Evolutionary conservation across 1,140 invertebrate genomes (phyloP), one percentile per base, ranked within the genome.

Genomic region (Saccostrea glomerata): DNA sequence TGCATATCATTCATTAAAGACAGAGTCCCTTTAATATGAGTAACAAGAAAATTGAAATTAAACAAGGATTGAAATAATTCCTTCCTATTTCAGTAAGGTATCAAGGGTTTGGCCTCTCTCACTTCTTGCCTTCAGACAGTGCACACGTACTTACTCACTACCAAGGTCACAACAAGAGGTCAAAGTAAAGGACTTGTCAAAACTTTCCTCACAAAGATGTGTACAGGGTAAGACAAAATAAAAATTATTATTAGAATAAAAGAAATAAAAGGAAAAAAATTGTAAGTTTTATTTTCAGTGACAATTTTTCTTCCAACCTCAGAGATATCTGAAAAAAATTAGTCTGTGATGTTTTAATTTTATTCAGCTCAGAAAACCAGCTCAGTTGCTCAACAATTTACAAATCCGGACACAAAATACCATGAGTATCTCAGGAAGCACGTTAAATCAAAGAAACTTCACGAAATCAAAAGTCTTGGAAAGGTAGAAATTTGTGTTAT

Each of bases 81-180:
- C 25, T 77, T 36, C 30, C 30, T 30, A 13, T 77, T 13, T 73
- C 15, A 77, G 70, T 7, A 9, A 12, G 25, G 25, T 36, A 30
- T 30, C 70, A 30, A 25, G 12, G 25, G 70, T 77, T 9, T 77
- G 30, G 12, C 70, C 70, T 30, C 70, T 77, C 25, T 77, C 70
- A 30, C 25, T 77, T 12, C 70, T 77, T 25, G 70, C 70, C 30
- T 77, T 77, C 70, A 77, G 12, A 17, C 70, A 77, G 30, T 77
- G 70, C 25, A 77, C 70, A 30, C 70, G 25, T 23, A 30, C 70
- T 30, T 77, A 30, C 30, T 77, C 70, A 25, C 30, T 77, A 17
- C 25, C 30, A 77, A 77, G 70, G 70, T 77, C 70, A 77, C 70
- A 77, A 77, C 30, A 36, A 17, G 70, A 77, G 70, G 70, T 77